Base-by-base conservation (phyloP, 2,888 invertebrate genomes). In the Cheilosia urbana region DNA sequence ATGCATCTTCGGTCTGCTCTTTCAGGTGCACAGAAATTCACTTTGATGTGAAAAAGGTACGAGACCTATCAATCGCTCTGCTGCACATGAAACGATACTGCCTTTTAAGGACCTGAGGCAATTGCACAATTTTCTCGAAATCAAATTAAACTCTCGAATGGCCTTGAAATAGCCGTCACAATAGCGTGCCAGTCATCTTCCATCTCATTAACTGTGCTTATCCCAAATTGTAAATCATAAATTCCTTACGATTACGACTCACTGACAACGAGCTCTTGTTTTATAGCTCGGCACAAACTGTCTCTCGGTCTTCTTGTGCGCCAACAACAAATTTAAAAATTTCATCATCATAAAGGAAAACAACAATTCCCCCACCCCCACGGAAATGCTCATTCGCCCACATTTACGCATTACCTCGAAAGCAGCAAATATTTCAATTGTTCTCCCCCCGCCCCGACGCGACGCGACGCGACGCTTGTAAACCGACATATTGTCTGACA, bases 401-500 rank as follows among this genome's bases (percentile, higher is more conserved):
- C 57, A 63, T 13, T 34, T 34, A 34, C n/a, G 51, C 21, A 6
- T 19, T 11, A 47, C 34, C 60, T 53, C 37, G 19, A 69, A 40
- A 72, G 55, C 57, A 19, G 9, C 62, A 55, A 77, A 55, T 27
- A 27, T 77, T 65, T 27, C 45, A 68, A 66, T 63, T 69, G 49
- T 15, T 27, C 57, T n/a, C 17, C 53, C 47, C 42, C 27, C 15
- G 34, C 4, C 49, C 15, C 11, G 24, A 21, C 21, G 24, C 13
- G 34, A 13, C 49, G 19, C 11, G 24, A 21, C 21, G 24, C 13
- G 9, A n/a, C n/a, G 55, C 5, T 6, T 27, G 27, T 27, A 34
- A 30, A 27, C 79, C 68, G 60, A 80, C 84, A 84, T 84, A 84
- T 84, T 84, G 80, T 76, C 75, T 80, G 84, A 53, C 71, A 76